Evolutionary conservation across 1,140 invertebrate species (phyloP), one percentile per base, ranked within the genome.

Genomic region (Bombus waltoni): DNA sequence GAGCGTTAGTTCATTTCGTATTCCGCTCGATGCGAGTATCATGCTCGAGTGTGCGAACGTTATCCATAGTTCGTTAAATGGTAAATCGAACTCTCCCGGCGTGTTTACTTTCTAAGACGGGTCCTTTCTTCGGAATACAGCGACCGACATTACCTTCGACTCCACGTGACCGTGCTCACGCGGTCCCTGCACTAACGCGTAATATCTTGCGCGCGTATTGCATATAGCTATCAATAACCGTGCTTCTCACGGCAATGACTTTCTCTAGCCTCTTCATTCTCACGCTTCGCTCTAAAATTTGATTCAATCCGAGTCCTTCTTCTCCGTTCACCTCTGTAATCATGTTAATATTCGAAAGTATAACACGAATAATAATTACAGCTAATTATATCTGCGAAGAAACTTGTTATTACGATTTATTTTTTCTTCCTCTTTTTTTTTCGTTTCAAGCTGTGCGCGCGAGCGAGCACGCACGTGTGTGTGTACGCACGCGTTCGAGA

Each of bases 251-350:
- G 77, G 68, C 40, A 79, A 80, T 85, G 77, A 80, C 68, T 80
- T 80, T 72, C 57, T n/a, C 42, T 62, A 80, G 4, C 15, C 59
- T 40, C 76, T 72, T 81, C 53, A 84, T 86, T 90, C 89, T 87
- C 89, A 89, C 89, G 85, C 47, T 78, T 79, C 57, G 42, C 57
- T 57, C 32, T 72, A 53, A 65, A 87, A 83, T 73, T 86, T 57
- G 81, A 83, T 70, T 81, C 88, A 57, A 59, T 77, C 28, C 3
- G 10, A 11, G 22, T 11, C n/a, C 32, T 18, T 38, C 25, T 15
- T 9, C 59, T 65, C 25, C 32, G 6, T 62, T 62, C 59, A 62
- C 59, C 28, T 53, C 18, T 22, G 18, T 44, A 18, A 71, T n/a
- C 66, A 10, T 81, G 10, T 15, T 28, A 40, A 8, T 42, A 28